Percentiles rank a stretch among this genome's conserved stretches.
Evolutionary conservation across 2,113 vertebrate genomes (phyloP).

Genomic region (Ceyx cyanopectus): DNA sequence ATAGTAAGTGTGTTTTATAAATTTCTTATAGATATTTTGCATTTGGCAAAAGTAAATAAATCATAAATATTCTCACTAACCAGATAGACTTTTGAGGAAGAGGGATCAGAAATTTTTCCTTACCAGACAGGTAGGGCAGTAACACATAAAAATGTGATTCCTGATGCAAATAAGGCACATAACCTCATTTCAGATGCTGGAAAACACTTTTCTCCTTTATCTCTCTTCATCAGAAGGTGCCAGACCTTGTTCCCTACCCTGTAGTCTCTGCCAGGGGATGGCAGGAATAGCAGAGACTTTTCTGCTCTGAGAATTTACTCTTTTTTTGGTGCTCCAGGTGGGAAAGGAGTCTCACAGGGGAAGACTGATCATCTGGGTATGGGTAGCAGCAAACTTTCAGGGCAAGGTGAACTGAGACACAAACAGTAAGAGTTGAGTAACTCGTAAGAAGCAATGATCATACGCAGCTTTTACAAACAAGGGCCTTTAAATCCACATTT

Average conservation of each 20-base stretch:
- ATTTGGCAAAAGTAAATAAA: background rate
- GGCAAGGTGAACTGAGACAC: background rate
- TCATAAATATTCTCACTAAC: background rate
- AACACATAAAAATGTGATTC: background rate
- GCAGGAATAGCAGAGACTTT: background rate
- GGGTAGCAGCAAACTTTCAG: background rate
- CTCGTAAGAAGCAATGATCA: background rate
- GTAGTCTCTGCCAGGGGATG: background rate
- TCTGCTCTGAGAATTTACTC: background rate
- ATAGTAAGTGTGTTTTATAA: background rate
- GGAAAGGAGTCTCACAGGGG: background rate
- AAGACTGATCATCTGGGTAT: accelerated
- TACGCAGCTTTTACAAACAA: background rate
- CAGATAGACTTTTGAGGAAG: background rate
- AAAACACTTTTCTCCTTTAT: background rate
- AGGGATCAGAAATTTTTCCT: background rate
- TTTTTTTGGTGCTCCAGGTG: background rate
- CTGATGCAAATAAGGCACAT: background rate
- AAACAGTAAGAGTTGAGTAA: background rate
- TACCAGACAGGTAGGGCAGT: background rate
- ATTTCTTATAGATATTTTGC: background rate
- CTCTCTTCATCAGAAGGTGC: background rate
- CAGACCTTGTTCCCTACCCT: accelerated
- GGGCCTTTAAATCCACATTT: background rate
- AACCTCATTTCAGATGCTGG: background rate